Evolutionary conservation across 2,888 invertebrate species (phyloP), one percentile per base, ranked within the genome.

Genomic region (Hypercompe scribonia): DNA sequence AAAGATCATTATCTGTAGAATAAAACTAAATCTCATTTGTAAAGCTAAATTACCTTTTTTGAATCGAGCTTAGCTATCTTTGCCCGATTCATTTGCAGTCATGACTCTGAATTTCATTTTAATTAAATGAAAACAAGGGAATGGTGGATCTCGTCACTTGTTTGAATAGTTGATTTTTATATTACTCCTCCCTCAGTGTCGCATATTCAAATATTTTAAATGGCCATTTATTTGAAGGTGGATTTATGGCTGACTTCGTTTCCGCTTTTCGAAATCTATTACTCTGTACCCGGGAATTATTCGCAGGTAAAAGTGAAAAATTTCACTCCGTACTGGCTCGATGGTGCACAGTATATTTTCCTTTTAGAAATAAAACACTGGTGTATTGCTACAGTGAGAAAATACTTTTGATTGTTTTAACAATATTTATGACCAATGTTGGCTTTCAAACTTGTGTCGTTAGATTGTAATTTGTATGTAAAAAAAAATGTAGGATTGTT

Each of bases 61-160:
- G 4, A 88, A 90, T 85, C 81, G 85, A 86, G 86, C 86, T 86
- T 85, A 88, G 87, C 86, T 79, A 83, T 84, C 78, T 81, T 82
- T 79, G 81, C 79, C 83, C 81, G 81, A 86, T 87, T 86, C 85
- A 85, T 83, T 87, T 84, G 81, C 80, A 85, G 81, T 87, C 88
- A 88, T 90, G 91, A 90, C 89, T 92, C 87, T 89, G 90, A 90
- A 92, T 91, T 92, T 90, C 88, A 90, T 90, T 92, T 94, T 94
- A 94, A 94, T 95, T 94, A 94, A 95, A 95, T 90, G 91, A 91
- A 94, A 94, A 94, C 94, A 94, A 90, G 92, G 83, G 89, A 93
- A 93, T 91, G 92, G 91, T 90, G 91, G 90, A 87, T 87, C 84
- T 89, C 88, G 87, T 91, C 91, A 91, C 87, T 86, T 75, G 88